Conservation (phyloP, 2,113 vertebrate species). For the Anthoscopus minutus region DNA sequence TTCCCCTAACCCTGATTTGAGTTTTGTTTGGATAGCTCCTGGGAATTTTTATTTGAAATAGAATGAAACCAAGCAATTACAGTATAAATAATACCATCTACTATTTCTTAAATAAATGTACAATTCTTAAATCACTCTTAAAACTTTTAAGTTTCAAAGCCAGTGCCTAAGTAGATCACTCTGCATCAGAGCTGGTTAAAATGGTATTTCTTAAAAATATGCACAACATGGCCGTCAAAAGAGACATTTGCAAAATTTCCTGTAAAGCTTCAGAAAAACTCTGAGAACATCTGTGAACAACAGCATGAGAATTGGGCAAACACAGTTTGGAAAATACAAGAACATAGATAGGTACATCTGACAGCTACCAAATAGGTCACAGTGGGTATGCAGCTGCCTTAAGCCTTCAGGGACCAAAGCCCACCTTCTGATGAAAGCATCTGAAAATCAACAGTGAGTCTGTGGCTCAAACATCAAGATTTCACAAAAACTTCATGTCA, state of each 20-base stretch:
- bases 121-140: neutral
- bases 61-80: neutral
- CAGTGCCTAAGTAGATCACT: neutral
- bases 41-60: neutral
- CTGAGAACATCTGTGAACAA: neutral
- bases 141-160: neutral
- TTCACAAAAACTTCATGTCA: neutral
- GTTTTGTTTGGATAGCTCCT: neutral
- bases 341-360: accelerated
- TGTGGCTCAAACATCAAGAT: neutral
- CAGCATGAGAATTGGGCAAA: neutral
- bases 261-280: neutral
- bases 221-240: neutral
- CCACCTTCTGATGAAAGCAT: neutral
- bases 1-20: neutral
- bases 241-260: neutral
- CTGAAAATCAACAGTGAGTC: neutral
- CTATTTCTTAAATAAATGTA: neutral
- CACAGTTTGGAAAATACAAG: neutral
- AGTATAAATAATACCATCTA: neutral
- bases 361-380: neutral
- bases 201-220: neutral
- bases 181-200: neutral
- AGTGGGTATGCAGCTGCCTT: neutral
- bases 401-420: neutral